Conservation (phyloP, 2,888 invertebrate species). For the Patella depressa region DNA sequence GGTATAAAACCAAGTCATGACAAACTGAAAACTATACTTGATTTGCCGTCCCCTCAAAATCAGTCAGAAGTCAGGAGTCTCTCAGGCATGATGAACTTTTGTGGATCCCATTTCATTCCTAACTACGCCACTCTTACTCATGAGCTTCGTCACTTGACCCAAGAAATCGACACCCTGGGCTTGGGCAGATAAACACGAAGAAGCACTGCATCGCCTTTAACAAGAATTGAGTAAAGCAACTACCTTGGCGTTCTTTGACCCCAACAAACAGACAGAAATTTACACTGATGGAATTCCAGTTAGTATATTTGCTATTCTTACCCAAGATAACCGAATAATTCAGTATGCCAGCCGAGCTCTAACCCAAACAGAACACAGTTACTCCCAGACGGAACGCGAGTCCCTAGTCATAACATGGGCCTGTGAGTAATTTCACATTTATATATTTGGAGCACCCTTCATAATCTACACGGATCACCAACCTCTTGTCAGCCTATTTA, state of each 20-base stretch:
- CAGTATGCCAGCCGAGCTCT: constrained; percentile 32
- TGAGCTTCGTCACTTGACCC: constrained; percentile 23
- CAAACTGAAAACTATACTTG: constrained; percentile 19
- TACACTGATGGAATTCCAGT: constrained; percentile 32
- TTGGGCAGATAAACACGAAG: background rate
- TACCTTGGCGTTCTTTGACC: constrained; percentile 31
- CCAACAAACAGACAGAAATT: constrained; percentile 18
- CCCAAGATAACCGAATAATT: constrained; percentile 14
- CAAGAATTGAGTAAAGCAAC: constrained; percentile 11
- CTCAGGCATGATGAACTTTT: constrained; percentile 28
- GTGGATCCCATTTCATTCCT: constrained; percentile 22
- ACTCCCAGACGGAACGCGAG: constrained; percentile 36
- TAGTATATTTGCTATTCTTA: constrained; percentile 27
- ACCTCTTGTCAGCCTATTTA: constrained; percentile 40
- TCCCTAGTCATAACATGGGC: constrained; percentile 36
- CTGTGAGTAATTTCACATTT: constrained; percentile 43
- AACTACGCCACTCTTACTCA: constrained; percentile 26
- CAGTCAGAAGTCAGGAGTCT: constrained; percentile 29
- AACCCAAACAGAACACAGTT: constrained; percentile 29
- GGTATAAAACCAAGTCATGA: constrained; percentile 23
- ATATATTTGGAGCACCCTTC: constrained; percentile 41
- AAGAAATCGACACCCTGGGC: too few species aligned
- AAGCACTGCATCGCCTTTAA: constrained; percentile 21
- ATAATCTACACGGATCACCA: constrained; percentile 44
- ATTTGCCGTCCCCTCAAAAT: constrained; percentile 19